A percentile compares a stretch with the other conserved stretches of the same genome.
Conservation (phyloP, 1,140 invertebrate genomes). For the Anthonomus grandis region DNA sequence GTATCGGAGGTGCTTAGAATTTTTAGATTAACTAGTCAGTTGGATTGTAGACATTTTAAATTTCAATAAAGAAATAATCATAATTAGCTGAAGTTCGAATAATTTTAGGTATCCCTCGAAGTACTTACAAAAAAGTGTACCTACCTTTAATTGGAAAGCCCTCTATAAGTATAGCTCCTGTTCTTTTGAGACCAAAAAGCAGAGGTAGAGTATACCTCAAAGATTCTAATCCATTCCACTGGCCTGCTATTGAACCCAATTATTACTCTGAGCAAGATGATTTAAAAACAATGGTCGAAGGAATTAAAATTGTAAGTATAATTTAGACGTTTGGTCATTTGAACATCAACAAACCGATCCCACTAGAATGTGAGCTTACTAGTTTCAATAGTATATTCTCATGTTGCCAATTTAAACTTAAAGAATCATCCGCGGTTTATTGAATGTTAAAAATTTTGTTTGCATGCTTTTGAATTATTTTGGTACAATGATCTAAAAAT, state of each 20-base stretch:
- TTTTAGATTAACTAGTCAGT: too few species aligned
- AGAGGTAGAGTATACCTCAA: constrained; percentile 64
- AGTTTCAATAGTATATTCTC: too few species aligned
- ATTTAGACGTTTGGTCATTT: too few species aligned
- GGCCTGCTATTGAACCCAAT: constrained; percentile 74
- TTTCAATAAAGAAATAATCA: background rate
- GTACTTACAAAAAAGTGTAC: constrained; percentile 60
- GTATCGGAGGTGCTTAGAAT: too few species aligned
- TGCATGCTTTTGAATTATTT: too few species aligned
- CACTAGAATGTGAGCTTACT: too few species aligned
- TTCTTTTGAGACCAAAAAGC: constrained; percentile 72
- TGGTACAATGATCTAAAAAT: too few species aligned
- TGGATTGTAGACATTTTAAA: too few species aligned
- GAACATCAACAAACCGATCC: too few species aligned
- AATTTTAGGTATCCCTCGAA: constrained; percentile 57
- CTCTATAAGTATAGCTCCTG: constrained; percentile 65
- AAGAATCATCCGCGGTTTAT: too few species aligned
- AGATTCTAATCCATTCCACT: constrained; percentile 65
- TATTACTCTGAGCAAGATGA: constrained; percentile 70
- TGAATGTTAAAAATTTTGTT: too few species aligned
- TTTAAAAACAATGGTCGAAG: constrained; percentile 64
- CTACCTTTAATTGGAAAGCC: constrained; percentile 49
- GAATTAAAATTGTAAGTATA: constrained; percentile 63
- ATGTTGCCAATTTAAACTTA: too few species aligned
- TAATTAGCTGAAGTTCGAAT: background rate